Evolutionary conservation across 2,888 invertebrate genomes (phyloP).

Genomic region (Altica lythri): DNA sequence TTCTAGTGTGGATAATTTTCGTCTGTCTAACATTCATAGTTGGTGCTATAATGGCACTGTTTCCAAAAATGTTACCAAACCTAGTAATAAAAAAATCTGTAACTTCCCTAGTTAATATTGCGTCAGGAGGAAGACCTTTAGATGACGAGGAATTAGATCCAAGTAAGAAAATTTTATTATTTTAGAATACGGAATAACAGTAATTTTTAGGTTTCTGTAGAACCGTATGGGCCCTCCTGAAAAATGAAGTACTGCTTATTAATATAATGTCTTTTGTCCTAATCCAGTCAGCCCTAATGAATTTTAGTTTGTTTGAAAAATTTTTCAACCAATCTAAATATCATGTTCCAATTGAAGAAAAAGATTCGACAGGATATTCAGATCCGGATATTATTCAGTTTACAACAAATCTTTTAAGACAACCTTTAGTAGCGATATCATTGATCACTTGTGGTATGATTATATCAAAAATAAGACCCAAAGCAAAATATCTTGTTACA

Average conservation of each 20-base stretch:
- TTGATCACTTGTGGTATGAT: slow-evolving; percentile 62
- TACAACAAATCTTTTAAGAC: slow-evolving; percentile 61
- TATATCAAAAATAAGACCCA: slow-evolving; percentile 60
- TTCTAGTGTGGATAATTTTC: slow-evolving; percentile 61
- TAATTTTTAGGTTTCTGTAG: slow-evolving; percentile 54
- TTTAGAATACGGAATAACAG: background rate
- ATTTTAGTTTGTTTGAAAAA: slow-evolving; percentile 62
- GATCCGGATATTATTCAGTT: slow-evolving; percentile 63
- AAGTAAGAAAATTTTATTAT: slow-evolving; percentile 35
- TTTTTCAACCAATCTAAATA: slow-evolving; percentile 65
- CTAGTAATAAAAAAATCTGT: slow-evolving; percentile 63
- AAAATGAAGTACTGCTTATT: slow-evolving; percentile 61
- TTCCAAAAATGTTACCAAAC: slow-evolving; percentile 62
- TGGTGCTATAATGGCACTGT: slow-evolving; percentile 61
- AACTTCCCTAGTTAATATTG: slow-evolving; percentile 60
- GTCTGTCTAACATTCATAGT: slow-evolving; percentile 57
- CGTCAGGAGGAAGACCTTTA: slow-evolving; percentile 44
- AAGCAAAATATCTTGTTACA: slow-evolving; percentile 58
- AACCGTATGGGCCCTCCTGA: slow-evolving; percentile 60
- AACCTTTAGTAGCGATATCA: slow-evolving; percentile 61
- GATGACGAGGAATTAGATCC: slow-evolving; percentile 34
- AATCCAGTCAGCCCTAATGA: slow-evolving; percentile 61
- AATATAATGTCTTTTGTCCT: slow-evolving; percentile 61
- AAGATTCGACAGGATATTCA: slow-evolving; percentile 58
- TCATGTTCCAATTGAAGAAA: slow-evolving; percentile 58